Evolutionary conservation across 37 sponge, comb jelly and placozoan genomes (phyloP), one percentile per base, ranked within the genome.

Genomic region (Bolinopsis microptera): DNA sequence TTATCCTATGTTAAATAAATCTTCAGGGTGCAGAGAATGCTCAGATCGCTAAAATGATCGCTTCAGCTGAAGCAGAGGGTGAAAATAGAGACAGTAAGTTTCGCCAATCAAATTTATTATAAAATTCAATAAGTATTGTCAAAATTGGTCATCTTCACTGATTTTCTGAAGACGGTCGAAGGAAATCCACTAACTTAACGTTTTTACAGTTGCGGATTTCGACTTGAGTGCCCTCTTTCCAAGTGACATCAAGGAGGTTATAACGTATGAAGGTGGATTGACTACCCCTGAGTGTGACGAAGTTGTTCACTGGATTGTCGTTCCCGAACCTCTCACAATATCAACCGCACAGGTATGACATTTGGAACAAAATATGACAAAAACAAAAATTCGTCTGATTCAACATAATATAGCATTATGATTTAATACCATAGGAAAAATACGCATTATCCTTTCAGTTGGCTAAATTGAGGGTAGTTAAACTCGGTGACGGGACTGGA

Each of bases 281-380:
- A 92, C 93, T 38, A 92, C 93, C 28, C 93, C 93, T 13, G 38
- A 18, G 5, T 92, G 93, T 69, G 72, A 92, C 33, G 93, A 92
- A 38, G 33, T 32, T 5, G 93, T 92, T 21, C 61, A 39, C 34
- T 39, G 61, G 35, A 38, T 92, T 61, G 93, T 92, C 8, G 38
- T 92, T 2, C 72, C 69, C 25, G 72, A 69, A 16, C 35, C 31
- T 35, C 93, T 69, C 34, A 36, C 24, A 1, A 38, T 92, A 0
- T 69, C 72, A n/a, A n/a, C 93, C 8, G 93, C 35, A 16, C 69
- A 69, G 92, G 92, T 90, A n/a, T n/a, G n/a, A n/a, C n/a, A n/a
- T n/a, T n/a, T n/a, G n/a, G n/a, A n/a, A n/a, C n/a, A n/a, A n/a
- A n/a, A n/a, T n/a, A n/a, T n/a, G n/a, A n/a, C n/a, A n/a, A n/a